Percentiles rank a stretch among this genome's conserved stretches.
phyloP scores from a whole-genome alignment of 2,113 vertebrate species.

The Thinocorus orbignyianus region DNA sequence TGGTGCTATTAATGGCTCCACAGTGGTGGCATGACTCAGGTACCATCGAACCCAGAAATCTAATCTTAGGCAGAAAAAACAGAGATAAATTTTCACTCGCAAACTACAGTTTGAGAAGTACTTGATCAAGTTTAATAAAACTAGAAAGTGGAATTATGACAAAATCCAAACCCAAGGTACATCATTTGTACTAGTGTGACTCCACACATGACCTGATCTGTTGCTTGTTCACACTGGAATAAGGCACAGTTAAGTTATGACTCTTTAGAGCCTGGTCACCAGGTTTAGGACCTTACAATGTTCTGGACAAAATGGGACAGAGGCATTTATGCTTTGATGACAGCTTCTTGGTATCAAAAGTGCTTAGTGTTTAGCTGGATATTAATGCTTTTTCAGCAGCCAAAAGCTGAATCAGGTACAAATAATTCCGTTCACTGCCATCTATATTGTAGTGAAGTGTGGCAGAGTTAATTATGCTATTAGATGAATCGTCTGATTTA shows the following conservation, averaged over 20 bases:
- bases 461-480: neutral
- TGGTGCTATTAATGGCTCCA: neutral
- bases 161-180: neutral
- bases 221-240: neutral
- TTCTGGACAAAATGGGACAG: neutral
- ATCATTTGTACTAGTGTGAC: neutral
- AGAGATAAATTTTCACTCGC: neutral
- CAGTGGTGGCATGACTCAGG: neutral
- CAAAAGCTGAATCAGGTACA: neutral
- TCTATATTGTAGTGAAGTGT: neutral
- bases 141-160: neutral
- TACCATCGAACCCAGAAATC: neutral
- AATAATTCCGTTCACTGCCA: neutral
- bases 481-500: neutral
- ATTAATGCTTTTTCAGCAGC: neutral
- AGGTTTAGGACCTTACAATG: neutral
- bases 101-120: neutral
- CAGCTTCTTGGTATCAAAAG: neutral
- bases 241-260: neutral
- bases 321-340: neutral
- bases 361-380: neutral
- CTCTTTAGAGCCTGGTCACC: neutral
- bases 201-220: neutral
- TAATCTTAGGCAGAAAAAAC: neutral
- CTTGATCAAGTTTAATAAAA: neutral